phyloP scores from a whole-genome alignment of 2,888 invertebrate species.

The Synergus laeviventris region DNA sequence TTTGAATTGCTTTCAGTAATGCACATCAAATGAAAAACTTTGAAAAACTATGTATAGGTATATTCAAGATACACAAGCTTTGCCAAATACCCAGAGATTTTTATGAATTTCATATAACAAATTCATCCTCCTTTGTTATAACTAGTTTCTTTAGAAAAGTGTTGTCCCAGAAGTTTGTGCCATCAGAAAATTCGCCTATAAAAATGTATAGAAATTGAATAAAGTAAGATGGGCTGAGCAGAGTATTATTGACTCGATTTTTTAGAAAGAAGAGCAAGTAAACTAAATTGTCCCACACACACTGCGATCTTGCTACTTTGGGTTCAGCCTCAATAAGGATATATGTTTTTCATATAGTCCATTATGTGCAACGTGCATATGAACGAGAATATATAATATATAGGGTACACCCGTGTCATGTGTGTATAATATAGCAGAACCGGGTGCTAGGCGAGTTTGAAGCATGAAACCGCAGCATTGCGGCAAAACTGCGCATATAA shows the following conservation, averaged over 20 bases:
- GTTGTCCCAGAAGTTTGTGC: too few species aligned
- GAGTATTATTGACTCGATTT: not conserved
- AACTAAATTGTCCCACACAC: conserved; percentile 12
- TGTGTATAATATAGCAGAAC: conserved; percentile 30
- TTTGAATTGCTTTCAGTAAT: too few species aligned
- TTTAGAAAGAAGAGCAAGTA: conserved; percentile 11
- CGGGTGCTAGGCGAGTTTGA: conserved; percentile 43
- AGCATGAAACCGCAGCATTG: conserved; percentile 57
- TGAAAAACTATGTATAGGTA: too few species aligned
- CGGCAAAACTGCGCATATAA: conserved; percentile 49
- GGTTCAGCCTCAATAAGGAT: conserved; percentile 1
- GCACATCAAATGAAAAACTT: too few species aligned
- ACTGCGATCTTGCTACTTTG: conserved; percentile 3
- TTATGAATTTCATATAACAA: too few species aligned
- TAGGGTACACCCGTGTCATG: conserved; percentile 22
- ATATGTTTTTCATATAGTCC: conserved; percentile 38
- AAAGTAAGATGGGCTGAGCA: not conserved
- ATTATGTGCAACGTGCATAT: conserved; percentile 26
- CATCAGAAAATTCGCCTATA: not conserved
- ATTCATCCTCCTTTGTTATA: too few species aligned
- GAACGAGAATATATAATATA: conserved; percentile 25
- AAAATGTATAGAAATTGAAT: not conserved
- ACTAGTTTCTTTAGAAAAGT: too few species aligned
- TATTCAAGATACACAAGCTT: too few species aligned
- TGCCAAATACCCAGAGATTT: too few species aligned